Evolutionary conservation across 2,797 vertebrate genomes (phyloP).

Genomic region (Dallia pectoralis): DNA sequence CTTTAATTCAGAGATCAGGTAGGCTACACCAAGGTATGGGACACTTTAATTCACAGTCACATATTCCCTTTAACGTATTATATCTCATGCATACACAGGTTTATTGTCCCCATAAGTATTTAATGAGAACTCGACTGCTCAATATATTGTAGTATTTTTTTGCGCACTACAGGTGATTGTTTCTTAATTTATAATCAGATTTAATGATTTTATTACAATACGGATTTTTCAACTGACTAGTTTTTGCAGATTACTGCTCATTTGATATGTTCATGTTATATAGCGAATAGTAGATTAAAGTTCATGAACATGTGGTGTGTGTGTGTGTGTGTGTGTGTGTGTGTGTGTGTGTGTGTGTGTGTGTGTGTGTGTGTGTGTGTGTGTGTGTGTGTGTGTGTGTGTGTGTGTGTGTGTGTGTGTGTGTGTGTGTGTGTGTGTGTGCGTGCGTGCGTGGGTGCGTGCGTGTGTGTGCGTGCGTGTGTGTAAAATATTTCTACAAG

Average conservation of each 20-base stretch:
- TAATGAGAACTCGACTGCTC: not conserved
- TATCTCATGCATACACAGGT: not conserved
- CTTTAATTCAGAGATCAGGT: slow-evolving; percentile 83
- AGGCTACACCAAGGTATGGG: slow-evolving; percentile 93
- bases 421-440: too few relatives aligned
- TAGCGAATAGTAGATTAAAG: not conserved
- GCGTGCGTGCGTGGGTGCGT: too few relatives aligned
- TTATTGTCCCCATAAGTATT: too few relatives aligned
- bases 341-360: too few relatives aligned
- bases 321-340: too few relatives aligned
- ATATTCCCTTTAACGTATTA: not conserved
- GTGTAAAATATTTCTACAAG: not conserved
- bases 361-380: too few relatives aligned
- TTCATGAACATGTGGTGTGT: not conserved
- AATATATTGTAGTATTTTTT: not conserved
- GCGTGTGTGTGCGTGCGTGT: too few relatives aligned
- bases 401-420: too few relatives aligned
- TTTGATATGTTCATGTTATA: not conserved
- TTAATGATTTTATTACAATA: not conserved
- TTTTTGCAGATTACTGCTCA: not conserved
- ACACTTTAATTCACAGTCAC: not conserved
- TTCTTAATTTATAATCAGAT: not conserved
- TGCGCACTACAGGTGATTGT: slow-evolving; percentile 10
- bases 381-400: too few relatives aligned
- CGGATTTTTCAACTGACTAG: not conserved